A percentile compares a stretch with the other conserved stretches of the same genome.
Conservation (phyloP, 2,888 invertebrate genomes). For the Tipula unca region DNA sequence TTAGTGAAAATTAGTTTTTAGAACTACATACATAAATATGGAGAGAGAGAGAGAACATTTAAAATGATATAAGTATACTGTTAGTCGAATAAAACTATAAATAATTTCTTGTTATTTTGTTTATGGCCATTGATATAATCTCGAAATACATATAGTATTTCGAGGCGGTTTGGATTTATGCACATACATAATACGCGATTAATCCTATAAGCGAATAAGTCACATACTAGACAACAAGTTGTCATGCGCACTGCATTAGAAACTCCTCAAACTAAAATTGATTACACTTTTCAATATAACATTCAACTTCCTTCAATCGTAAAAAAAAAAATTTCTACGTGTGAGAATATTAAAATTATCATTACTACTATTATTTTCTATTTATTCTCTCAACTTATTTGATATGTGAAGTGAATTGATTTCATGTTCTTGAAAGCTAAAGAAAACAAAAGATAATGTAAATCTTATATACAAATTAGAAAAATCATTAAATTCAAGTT, state of each 20-base stretch:
- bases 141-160: too few relatives aligned
- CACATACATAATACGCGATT: not conserved
- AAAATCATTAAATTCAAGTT: not conserved
- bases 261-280: not conserved
- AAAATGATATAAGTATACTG: too few relatives aligned
- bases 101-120: too few relatives aligned
- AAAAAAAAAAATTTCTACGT: not conserved
- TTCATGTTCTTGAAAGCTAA: not conserved
- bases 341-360: not conserved
- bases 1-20: not conserved
- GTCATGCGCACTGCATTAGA: not conserved
- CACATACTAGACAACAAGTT: not conserved
- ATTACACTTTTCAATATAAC: not conserved
- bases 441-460: not conserved
- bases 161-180: too few relatives aligned
- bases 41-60: not conserved
- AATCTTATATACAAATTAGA: constrained; percentile 8
- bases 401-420: constrained; percentile 14
- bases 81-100: too few relatives aligned
- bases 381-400: not conserved
- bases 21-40: not conserved
- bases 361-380: not conserved
- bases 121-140: too few relatives aligned
- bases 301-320: not conserved
- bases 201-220: not conserved